Evolutionary conservation across 2,113 vertebrate species (phyloP).

Genomic region (Elgaria multicarinata): DNA sequence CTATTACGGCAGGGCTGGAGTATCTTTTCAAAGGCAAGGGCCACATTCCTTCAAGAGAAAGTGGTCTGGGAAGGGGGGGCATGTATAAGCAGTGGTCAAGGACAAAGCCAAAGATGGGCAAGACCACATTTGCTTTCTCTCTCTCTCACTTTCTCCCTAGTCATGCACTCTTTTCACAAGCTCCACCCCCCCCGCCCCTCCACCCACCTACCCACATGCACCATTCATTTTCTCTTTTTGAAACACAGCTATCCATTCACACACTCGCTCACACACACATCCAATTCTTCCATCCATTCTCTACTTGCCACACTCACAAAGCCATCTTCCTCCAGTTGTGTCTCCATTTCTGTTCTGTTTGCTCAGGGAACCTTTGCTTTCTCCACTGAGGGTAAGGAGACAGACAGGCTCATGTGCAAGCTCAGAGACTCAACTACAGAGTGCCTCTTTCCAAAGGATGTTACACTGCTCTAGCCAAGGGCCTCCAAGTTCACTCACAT

Average conservation of each 20-base stretch:
- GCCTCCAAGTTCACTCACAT: too few species aligned
- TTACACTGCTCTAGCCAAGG: background rate
- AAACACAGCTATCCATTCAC: too few species aligned
- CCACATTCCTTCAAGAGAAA: background rate
- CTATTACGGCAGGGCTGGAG: background rate
- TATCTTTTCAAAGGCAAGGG: background rate
- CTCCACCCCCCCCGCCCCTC: too few species aligned
- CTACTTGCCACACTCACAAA: background rate
- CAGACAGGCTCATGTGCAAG: too few species aligned
- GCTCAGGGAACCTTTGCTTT: background rate
- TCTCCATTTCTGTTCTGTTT: background rate
- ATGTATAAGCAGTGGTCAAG: background rate
- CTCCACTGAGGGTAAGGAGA: too few species aligned
- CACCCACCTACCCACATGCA: too few species aligned
- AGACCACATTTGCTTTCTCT: too few species aligned
- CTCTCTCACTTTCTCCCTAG: background rate
- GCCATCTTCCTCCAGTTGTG: background rate
- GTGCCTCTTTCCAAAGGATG: background rate
- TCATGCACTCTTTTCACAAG: background rate
- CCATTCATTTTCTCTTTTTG: background rate
- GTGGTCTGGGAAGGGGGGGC: background rate
- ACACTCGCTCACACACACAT: background rate
- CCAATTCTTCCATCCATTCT: background rate
- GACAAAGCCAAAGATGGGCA: background rate
- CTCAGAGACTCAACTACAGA: background rate